Evolutionary conservation across 2,888 invertebrate species (phyloP).

Genomic region (Phortica magna): DNA sequence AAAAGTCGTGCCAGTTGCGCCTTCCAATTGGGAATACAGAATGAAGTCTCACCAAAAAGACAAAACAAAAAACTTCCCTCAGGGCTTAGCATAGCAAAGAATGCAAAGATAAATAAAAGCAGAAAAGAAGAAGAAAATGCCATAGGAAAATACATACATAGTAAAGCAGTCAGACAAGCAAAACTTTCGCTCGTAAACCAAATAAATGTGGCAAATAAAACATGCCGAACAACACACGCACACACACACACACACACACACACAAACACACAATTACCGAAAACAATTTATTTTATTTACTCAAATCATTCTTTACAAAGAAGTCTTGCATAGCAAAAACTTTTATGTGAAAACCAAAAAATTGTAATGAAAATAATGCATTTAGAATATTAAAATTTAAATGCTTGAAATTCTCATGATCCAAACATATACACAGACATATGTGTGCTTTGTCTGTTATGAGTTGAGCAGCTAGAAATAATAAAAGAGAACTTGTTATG

Average conservation of each 20-base stretch:
- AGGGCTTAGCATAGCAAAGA: not conserved
- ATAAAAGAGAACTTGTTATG: not conserved
- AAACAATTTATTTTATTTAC: slow-evolving; percentile 2
- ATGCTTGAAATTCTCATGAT: not conserved
- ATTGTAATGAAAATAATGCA: not conserved
- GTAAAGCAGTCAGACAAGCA: not conserved
- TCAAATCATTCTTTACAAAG: not conserved
- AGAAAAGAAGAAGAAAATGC: not conserved
- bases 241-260: not conserved
- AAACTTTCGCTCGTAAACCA: not conserved
- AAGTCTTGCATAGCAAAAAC: too few relatives aligned
- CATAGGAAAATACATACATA: not conserved
- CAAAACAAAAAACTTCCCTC: slow-evolving; percentile 7
- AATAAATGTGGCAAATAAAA: slow-evolving; percentile 21
- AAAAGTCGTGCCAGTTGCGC: slow-evolving; percentile 3
- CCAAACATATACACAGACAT: not conserved
- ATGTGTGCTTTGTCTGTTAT: not conserved
- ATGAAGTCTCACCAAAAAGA: not conserved
- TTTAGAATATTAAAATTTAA: not conserved
- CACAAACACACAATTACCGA: not conserved
- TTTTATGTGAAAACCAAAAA: not conserved
- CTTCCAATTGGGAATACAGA: not conserved
- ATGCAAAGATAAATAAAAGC: not conserved
- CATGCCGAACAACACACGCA: not conserved
- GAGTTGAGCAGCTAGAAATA: not conserved